Base-by-base conservation (phyloP, 2,113 vertebrate species). In the Chamaea fasciata region DNA sequence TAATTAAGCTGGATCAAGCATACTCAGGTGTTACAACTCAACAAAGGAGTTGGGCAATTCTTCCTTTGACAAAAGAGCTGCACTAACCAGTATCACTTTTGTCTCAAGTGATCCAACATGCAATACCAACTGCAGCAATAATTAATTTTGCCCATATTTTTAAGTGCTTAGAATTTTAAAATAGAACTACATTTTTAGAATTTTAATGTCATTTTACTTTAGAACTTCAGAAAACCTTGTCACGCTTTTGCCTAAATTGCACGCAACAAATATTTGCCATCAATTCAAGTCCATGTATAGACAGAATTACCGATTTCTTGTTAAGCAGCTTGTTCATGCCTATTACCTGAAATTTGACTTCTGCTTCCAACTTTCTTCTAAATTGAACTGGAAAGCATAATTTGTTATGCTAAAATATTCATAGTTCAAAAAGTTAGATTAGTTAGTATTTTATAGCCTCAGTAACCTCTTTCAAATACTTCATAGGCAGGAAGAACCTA, bases 1-100 rank as follows among this genome's bases (percentile, higher is more conserved):
- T 83, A 93, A 95, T 96, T 94, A 94, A 71, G 53, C 27, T 28
- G 70, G 76, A 96, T 94, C 80, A 94, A 94, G 88, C n/a, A 37
- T 16, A 50, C 71, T 76, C 83, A 73, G 90, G 83, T 87, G 69
- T 83, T 74, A 89, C n/a, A 95, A 53, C 44, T 81, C 64, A 64
- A 35, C 41, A 73, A 76, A 96, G 52, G 60, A 86, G 44, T 69
- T 83, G 83, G 26, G 88, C 90, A 95, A 95, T 89, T 87, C 93
- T 11, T 89, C 49, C 83, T 83, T 80, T 49, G 56, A 93, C 73
- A 92, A 92, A 93, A 53, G 64, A 90, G 68, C 53, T 78, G 52
- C n/a, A 78, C 69, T 78, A 86, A 93, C 76, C 59, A 70, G 79
- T 74, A 86, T 56, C 73, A 24, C 79, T 94, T 92, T n/a, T 28